Percentiles rank a stretch among this genome's conserved stretches.
Conservation (phyloP, 2,113 vertebrate species). For the Puma concolor region DNA sequence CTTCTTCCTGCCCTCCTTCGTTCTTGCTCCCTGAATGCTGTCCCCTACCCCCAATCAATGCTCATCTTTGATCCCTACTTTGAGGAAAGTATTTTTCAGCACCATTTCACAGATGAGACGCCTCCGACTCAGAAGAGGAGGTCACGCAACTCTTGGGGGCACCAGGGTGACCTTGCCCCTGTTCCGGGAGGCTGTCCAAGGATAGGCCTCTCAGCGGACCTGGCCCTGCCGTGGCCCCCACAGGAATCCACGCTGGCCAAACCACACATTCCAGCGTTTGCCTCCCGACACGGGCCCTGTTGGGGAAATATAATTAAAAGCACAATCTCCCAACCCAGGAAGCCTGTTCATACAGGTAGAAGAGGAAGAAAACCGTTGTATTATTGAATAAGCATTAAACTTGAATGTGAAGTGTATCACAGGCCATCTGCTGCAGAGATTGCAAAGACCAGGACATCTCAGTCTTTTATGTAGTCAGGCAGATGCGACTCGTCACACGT, state of each 20-base stretch:
- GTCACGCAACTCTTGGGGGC: background rate
- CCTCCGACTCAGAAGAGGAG: background rate
- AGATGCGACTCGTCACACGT: fast-evolving
- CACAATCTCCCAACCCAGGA: background rate
- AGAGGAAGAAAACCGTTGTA: background rate
- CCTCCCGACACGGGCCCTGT: background rate
- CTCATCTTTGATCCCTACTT: background rate
- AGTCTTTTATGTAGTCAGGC: background rate
- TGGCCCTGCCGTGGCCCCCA: too few relatives aligned
- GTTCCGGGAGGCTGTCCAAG: background rate
- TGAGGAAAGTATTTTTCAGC: background rate
- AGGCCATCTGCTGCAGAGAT: fast-evolving
- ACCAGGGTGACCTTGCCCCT: background rate
- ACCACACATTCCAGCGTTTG: background rate
- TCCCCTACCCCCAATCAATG: background rate
- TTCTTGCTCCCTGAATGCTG: background rate
- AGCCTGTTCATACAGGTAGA: background rate
- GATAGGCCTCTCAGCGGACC: background rate
- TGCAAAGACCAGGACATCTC: background rate
- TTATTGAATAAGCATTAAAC: background rate
- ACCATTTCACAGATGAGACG: background rate
- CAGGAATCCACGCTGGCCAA: background rate
- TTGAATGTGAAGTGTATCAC: fast-evolving
- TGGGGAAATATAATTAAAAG: background rate
- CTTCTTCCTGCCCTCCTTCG: background rate